Evolutionary conservation across 2,797 vertebrate species (phyloP), one percentile per base, ranked within the genome.

Genomic region (Sebastes diploproa): DNA sequence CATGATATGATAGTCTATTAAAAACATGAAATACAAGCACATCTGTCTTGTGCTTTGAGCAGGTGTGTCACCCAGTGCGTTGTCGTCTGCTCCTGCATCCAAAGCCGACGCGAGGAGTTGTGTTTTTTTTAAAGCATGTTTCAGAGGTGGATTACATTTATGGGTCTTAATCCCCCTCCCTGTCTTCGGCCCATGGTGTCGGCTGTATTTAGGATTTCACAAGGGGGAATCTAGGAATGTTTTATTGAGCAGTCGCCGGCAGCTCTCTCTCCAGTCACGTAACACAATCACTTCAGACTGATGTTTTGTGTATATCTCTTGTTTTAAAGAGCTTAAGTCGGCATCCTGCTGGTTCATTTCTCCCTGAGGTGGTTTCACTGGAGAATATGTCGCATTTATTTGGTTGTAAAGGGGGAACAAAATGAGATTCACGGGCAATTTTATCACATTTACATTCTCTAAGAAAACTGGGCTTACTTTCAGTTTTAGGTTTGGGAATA

Each of bases 281-380:
- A 81, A 75, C 61, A 62, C 81, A 92, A 87, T 88, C 75, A 72
- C 72, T 79, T 76, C 70, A 77, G 79, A 77, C 63, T 59, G 66
- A 81, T 85, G 82, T 61, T 82, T 85, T 86, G 81, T 84, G 80
- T 79, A n/a, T 61, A 46, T 78, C 63, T 77, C 79, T 86, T 85
- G 80, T 91, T 89, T 88, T 82, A 84, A 90, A 87, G 67, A 56
- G 78, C 84, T 79, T 84, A 93, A 88, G 65, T 72, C 63, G 83
- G 58, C 67, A 16, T 60, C 90, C 78, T 8, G 55, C 84, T 84
- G 87, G 7, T 88, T 85, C 63, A 76, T 80, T 81, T 75, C 72
- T 83, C 90, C 91, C 86, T 77, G 82, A 60, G 83, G 87, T 78
- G 85, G 75, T 85, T 91, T 83, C 79, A 34, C 61, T 36, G 85